Conservation (phyloP, 2,888 invertebrate genomes). For the Netelia inedita region DNA sequence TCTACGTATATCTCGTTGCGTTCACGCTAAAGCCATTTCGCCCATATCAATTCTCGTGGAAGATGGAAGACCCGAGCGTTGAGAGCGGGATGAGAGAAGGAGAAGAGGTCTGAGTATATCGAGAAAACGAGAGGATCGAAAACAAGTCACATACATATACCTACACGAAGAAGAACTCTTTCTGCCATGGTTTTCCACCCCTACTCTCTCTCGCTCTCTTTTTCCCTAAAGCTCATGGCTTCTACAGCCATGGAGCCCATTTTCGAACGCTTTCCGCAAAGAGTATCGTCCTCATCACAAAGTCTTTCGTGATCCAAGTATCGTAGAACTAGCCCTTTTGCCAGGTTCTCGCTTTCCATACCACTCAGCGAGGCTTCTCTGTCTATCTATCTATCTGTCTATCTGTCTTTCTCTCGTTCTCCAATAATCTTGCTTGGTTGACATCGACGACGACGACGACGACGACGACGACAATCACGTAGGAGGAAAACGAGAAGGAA, state of each 20-base stretch:
- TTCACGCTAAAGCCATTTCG: conserved; percentile 39
- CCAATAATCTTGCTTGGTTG: conserved; percentile 32
- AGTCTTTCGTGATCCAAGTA: conserved; percentile 28
- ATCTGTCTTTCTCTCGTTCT: conserved; percentile 36
- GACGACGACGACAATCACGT: conserved; percentile 39
- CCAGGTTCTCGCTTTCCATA: neutral
- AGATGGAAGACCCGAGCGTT: conserved; percentile 22
- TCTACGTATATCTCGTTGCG: conserved; percentile 5
- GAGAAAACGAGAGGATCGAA: conserved; percentile 34
- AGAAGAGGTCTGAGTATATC: conserved; percentile 1
- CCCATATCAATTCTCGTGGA: conserved; percentile 40
- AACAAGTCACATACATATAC: conserved; percentile 11
- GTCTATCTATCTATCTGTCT: conserved; percentile 63
- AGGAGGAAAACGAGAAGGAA: conserved; percentile 39
- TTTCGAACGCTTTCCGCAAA: conserved; percentile 29
- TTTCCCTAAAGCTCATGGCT: neutral
- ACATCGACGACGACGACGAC: conserved; percentile 62
- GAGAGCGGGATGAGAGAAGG: neutral
- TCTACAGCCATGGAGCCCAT: neutral
- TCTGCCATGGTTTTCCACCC: neutral
- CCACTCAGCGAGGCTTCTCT: conserved; percentile 3
- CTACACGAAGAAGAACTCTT: neutral
- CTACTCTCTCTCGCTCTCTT: neutral
- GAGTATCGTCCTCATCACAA: conserved; percentile 23
- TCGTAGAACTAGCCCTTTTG: conserved; percentile 10